Percentiles rank a stretch among this genome's conserved stretches.
These are phyloP conservation scores for Maccullochella peelii DNA, from an alignment of 2,113 vertebrate genomes.

Conservation along the genomic window DNA sequence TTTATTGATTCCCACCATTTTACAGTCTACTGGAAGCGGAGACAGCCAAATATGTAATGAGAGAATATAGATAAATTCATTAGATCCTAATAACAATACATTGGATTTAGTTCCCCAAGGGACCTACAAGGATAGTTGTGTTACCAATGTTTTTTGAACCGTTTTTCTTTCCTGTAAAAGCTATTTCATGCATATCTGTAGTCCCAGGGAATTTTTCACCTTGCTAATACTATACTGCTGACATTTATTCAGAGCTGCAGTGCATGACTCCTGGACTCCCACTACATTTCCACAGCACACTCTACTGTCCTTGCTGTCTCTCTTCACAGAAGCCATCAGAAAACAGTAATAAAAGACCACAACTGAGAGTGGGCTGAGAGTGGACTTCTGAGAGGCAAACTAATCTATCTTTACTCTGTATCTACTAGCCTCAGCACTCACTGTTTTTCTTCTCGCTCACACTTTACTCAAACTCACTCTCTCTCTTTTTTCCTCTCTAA, in stretches of 20 bases:
- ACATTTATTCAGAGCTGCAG: constrained; percentile 67
- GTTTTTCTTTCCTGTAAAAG: constrained; percentile 27
- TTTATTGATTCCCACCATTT: constrained; percentile 62
- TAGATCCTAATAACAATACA: constrained; percentile 57
- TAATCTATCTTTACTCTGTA: constrained; percentile 77
- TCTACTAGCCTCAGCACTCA: constrained; percentile 66
- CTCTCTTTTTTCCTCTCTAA: constrained; percentile 7
- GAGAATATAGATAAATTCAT: constrained; percentile 35
- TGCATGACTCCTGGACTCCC: constrained; percentile 66
- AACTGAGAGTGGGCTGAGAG: constrained; percentile 72
- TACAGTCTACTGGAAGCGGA: constrained; percentile 44
- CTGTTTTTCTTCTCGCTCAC: constrained; percentile 67
- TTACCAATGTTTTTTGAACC: neutral
- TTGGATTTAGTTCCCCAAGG: constrained; percentile 24
- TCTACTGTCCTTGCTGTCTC: constrained; percentile 62
- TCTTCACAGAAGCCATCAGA: constrained; percentile 67
- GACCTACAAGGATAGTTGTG: constrained; percentile 3
- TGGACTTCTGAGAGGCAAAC: constrained; percentile 75
- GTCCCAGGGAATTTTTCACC: constrained; percentile 50
- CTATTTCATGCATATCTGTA: constrained; percentile 50
- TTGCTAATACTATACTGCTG: constrained; percentile 55
- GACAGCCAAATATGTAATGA: constrained; percentile 49
- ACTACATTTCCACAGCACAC: constrained; percentile 63
- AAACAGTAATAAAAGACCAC: constrained; percentile 74
- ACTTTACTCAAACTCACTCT: constrained; percentile 44